Percentiles rank a stretch among this genome's conserved stretches.
phyloP scores from a whole-genome alignment of 2,113 vertebrate species.

The Orycteropus afer region DNA sequence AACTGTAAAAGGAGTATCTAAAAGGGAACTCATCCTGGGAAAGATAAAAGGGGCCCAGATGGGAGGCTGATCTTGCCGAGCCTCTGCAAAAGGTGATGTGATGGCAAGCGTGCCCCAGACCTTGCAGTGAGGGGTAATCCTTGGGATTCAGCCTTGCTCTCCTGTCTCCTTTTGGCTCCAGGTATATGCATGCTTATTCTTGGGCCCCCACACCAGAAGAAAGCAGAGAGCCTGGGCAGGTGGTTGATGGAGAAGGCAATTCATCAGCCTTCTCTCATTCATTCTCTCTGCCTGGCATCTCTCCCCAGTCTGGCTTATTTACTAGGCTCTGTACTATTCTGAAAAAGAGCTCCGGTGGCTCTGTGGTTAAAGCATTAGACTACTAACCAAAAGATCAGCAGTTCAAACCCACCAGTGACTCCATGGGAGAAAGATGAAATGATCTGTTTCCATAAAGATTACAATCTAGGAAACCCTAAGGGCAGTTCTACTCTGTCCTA shows the following conservation, averaged over 20 bases:
- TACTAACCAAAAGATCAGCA: too few relatives aligned
- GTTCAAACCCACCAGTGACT: too few relatives aligned
- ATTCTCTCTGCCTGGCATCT: not conserved
- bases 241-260: not conserved
- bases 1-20: not conserved
- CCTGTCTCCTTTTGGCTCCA: not conserved
- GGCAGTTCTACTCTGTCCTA: too few relatives aligned
- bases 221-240: not conserved
- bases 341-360: too few relatives aligned
- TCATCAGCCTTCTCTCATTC: not conserved
- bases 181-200: not conserved
- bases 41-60: not conserved
- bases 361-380: too few relatives aligned
- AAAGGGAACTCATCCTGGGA: not conserved
- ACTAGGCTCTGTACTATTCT: not conserved
- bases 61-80: not conserved
- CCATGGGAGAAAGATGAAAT: too few relatives aligned
- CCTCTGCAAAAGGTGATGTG: not conserved
- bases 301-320: not conserved
- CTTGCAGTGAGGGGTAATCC: not conserved
- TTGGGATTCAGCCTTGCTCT: not conserved
- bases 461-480: too few relatives aligned
- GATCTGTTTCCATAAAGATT: too few relatives aligned
- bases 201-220: not conserved
- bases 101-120: not conserved